These are phyloP conservation scores for Andricus grossulariae DNA, from an alignment of 1,140 invertebrate genomes.

Conservation along the genomic window DNA sequence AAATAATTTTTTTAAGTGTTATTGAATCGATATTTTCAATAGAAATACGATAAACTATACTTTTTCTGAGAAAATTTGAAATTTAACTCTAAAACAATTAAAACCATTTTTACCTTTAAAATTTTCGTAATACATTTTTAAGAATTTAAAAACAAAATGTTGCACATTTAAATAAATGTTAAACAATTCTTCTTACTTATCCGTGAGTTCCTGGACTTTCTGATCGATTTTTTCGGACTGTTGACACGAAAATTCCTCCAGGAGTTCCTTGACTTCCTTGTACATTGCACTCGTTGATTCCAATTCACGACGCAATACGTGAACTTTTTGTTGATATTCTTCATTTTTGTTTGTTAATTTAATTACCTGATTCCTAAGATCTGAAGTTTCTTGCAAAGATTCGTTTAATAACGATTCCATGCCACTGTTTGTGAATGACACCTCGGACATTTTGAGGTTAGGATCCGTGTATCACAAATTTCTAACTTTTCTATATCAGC, in stretches of 20 bases:
- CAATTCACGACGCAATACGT: constrained; percentile 59
- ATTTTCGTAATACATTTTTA: too few species aligned
- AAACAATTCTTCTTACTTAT: constrained; percentile 53
- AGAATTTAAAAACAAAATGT: background rate
- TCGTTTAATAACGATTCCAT: background rate
- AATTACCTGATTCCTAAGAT: constrained; percentile 42
- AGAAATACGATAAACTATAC: too few species aligned
- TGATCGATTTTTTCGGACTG: constrained; percentile 36
- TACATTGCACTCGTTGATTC: constrained; percentile 44
- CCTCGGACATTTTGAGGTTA: constrained; percentile 50
- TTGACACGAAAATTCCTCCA: constrained; percentile 48
- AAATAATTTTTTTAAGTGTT: too few species aligned
- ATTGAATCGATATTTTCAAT: too few species aligned
- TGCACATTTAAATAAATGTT: constrained; percentile 23
- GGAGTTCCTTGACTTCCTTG: constrained; percentile 50
- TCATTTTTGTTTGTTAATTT: constrained; percentile 55
- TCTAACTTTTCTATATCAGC: background rate
- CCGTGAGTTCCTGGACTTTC: constrained; percentile 45
- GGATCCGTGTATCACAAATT: constrained; percentile 6
- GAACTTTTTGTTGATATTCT: constrained; percentile 53
- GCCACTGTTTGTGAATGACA: background rate
- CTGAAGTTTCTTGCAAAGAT: constrained; percentile 11
- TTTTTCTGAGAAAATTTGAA: too few species aligned
- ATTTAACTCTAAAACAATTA: too few species aligned
- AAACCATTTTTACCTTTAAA: too few species aligned